These are phyloP conservation scores for Andricus quercusramuli DNA, from an alignment of 2,888 invertebrate species.

Conservation along the genomic window DNA sequence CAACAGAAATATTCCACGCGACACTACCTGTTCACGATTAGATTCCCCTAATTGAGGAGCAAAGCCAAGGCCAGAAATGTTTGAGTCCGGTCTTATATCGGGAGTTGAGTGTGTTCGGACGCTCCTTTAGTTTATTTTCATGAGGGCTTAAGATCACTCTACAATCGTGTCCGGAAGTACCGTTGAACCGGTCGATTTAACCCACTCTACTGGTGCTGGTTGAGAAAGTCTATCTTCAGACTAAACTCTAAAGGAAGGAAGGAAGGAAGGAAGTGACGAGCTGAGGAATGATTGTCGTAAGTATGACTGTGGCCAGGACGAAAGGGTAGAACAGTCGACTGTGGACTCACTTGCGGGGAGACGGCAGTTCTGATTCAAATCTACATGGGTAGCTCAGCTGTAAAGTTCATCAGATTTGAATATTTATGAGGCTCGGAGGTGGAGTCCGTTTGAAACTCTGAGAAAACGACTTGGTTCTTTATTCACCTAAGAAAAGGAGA, in stretches of 20 bases:
- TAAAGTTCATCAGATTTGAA: slow-evolving; percentile 73
- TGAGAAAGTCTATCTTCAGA: background rate
- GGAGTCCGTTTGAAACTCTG: slow-evolving; percentile 67
- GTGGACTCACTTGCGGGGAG: slow-evolving; percentile 31
- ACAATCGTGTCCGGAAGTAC: no score
- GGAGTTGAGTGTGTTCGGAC: no score
- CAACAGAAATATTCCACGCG: no score
- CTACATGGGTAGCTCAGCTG: slow-evolving; percentile 60
- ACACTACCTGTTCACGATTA: no score
- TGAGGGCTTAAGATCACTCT: no score
- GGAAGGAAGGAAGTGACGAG: background rate
- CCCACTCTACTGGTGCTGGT: no score
- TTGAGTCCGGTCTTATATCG: no score
- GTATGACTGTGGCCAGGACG: slow-evolving; percentile 12
- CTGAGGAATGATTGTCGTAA: slow-evolving; percentile 7
- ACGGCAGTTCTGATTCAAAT: slow-evolving; percentile 64
- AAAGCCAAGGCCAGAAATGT: no score
- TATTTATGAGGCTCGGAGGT: slow-evolving; percentile 69
- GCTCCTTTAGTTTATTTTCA: no score
- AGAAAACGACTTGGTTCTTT: slow-evolving; percentile 66
- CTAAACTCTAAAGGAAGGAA: background rate
- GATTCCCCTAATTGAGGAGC: no score
- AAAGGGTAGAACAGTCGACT: slow-evolving; percentile 16
- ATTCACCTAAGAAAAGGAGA: slow-evolving; percentile 56
- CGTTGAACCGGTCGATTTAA: no score